phyloP scores from a whole-genome alignment of 2,888 invertebrate genomes.

The Standfussiana lucernea region DNA sequence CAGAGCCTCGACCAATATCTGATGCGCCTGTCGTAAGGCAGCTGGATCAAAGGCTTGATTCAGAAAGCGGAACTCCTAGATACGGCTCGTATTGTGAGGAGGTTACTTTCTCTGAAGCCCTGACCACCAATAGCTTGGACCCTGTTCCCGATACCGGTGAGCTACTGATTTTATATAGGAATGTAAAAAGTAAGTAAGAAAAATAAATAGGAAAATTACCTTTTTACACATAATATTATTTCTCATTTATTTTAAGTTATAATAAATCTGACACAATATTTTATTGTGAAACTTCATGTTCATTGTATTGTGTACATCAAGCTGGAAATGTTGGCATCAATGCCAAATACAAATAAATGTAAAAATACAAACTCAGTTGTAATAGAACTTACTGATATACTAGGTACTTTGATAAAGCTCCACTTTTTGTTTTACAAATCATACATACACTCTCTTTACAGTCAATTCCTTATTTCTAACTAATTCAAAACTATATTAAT shows the following conservation, averaged over 20 bases:
- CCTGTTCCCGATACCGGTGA: too few species aligned
- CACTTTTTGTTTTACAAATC: slow-evolving; percentile 90
- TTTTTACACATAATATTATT: slow-evolving; percentile 82
- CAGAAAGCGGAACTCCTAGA: too few species aligned
- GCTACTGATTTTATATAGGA: too few species aligned
- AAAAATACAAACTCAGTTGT: slow-evolving; percentile 90
- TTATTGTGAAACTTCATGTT: slow-evolving; percentile 80
- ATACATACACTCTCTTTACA: slow-evolving; percentile 90
- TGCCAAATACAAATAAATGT: slow-evolving; percentile 88
- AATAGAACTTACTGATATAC: slow-evolving; percentile 86
- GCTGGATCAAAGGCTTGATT: too few species aligned
- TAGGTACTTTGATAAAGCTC: slow-evolving; percentile 91
- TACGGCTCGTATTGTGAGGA: too few species aligned
- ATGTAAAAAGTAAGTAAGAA: too few species aligned
- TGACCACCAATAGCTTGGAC: too few species aligned
- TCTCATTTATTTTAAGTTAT: slow-evolving; percentile 88
- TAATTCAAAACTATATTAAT: slow-evolving; percentile 77
- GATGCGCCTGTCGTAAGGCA: too few species aligned
- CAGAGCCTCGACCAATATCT: too few species aligned
- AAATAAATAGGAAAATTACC: too few species aligned
- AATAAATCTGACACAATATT: slow-evolving; percentile 87
- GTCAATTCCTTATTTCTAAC: slow-evolving; percentile 84
- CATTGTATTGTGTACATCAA: slow-evolving; percentile 83
- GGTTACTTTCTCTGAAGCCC: too few species aligned
- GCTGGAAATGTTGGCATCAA: slow-evolving; percentile 83